Evolutionary conservation across 2,113 vertebrate genomes (phyloP), one percentile per base, ranked within the genome.

Genomic region (Leucopsar rothschildi): DNA sequence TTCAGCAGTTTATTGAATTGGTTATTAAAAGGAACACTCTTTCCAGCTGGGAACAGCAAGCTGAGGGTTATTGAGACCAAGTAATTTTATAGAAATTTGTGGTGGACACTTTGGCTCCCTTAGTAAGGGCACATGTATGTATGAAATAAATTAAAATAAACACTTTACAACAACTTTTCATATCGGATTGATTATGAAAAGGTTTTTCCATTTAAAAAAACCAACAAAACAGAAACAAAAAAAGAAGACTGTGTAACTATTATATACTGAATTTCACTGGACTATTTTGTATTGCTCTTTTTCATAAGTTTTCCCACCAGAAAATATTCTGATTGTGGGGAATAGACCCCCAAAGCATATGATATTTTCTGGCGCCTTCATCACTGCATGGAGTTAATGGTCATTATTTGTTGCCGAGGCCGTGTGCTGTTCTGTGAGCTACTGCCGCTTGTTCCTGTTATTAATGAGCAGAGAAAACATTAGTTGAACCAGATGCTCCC

Each of bases 1-100:
- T 93, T 97, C 97, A 98, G 82, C 90, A 86, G 76, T 88, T 96
- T 97, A 97, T 97, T 95, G 96, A 97, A 96, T 97, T 90, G 90
- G 59, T 96, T 97, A 96, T 98, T 97, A 91, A 96, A 95, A 95
- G 79, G 66, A 95, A 31, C 55, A 92, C 55, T 33, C 85, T 95
- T 95, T 93, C 49, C 76, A 93, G 70, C 72, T 21, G 53, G 52
- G 77, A 95, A 86, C 75, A 85, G 81, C 60, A 33, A 59, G 56
- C 92, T 94, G 88, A 91, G 93, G 89, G 81, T 90, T 96, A 95
- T 86, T 44, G 45, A 53, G 49, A 63, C 76, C 37, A 95, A 94
- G 60, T n/a, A 52, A 92, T 53, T 83, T 94, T 79, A 87, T 57
- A 70, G 88, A 95, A 95, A 94, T 97, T 82, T 88, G 91, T 81